Conservation (phyloP, 2,797 vertebrate genomes). For the Brotula barbata region DNA sequence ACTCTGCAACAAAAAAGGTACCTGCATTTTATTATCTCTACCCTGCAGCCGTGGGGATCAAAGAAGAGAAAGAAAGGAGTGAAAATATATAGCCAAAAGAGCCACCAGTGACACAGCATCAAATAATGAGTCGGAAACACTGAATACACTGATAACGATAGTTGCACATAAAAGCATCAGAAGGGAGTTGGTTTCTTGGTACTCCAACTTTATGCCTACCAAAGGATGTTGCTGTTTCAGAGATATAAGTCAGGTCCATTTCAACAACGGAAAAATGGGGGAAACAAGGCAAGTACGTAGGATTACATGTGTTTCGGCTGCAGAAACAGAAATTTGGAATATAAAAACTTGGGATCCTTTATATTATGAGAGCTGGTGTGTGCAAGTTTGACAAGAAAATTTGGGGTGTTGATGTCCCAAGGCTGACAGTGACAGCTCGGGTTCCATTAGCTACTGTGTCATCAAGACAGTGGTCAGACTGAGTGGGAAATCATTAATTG, state of each 20-base stretch:
- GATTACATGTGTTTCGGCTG: background rate
- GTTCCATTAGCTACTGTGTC: background rate
- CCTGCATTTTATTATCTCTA: constrained; percentile 5
- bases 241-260: too few relatives aligned
- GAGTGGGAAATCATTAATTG: background rate
- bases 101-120: constrained; percentile 1
- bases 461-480: background rate
- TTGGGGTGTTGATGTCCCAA: background rate
- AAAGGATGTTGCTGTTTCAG: background rate
- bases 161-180: background rate
- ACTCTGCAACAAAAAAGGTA: constrained; percentile 3
- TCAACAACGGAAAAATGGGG: too few relatives aligned
- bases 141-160: background rate
- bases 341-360: too few relatives aligned
- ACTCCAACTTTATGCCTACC: too few relatives aligned
- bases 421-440: background rate
- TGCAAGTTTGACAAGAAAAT: background rate
- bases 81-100: constrained; percentile 22
- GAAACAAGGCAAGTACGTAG: too few relatives aligned
- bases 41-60: constrained; percentile 22
- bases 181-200: background rate
- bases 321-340: too few relatives aligned
- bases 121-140: background rate
- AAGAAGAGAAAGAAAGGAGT: constrained; percentile 20
- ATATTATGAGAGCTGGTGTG: background rate